phyloP scores from a whole-genome alignment of 2,113 vertebrate genomes.

The Struthidea cinerea region DNA sequence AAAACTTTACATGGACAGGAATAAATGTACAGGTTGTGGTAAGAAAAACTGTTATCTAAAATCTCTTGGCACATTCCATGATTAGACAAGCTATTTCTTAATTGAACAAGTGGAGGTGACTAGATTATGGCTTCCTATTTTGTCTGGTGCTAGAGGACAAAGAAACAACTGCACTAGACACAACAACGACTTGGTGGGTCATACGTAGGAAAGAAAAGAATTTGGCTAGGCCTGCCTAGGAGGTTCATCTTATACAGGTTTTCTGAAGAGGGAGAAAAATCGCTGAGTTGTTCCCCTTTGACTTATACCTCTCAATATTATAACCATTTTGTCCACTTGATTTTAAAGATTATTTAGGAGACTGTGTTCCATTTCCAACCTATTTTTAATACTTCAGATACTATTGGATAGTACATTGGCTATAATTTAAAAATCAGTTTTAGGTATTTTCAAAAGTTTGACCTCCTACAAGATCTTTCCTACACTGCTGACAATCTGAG shows the following conservation, averaged over 20 bases:
- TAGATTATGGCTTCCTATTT: not conserved
- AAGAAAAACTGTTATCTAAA: not conserved
- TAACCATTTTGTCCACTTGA: not conserved
- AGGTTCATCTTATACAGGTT: not conserved
- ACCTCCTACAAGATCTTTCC: not conserved
- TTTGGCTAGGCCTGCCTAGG: not conserved
- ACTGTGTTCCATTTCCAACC: not conserved
- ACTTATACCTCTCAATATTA: not conserved
- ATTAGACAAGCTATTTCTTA: not conserved
- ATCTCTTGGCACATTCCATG: not conserved
- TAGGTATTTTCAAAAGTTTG: not conserved
- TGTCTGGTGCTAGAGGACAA: not conserved
- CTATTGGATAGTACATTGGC: not conserved
- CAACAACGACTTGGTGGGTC: not conserved
- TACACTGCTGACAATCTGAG: not conserved
- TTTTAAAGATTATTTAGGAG: not conserved
- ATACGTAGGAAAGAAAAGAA: not conserved
- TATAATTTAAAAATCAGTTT: not conserved
- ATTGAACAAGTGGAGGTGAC: not conserved
- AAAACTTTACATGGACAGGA: not conserved
- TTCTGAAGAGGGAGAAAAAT: not conserved
- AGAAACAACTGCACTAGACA: not conserved
- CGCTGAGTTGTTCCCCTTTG: not conserved
- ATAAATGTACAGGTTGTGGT: not conserved
- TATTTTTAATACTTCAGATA: not conserved